phyloP scores from a whole-genome alignment of 2,113 vertebrate species.

The Myrmecophaga tridactyla region DNA sequence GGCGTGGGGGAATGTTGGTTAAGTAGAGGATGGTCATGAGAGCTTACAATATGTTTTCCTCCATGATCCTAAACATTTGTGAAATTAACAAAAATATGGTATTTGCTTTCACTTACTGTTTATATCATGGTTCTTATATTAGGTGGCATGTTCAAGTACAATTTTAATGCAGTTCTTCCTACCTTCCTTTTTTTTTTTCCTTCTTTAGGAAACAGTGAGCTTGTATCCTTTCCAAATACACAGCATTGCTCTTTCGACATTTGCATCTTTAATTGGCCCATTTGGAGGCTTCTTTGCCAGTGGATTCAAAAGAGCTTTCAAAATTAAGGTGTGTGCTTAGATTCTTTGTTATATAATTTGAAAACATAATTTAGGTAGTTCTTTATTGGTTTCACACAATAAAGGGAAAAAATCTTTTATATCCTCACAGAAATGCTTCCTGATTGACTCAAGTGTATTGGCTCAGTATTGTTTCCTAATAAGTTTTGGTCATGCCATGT shows the following conservation, averaged over 20 bases:
- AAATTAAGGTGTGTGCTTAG: conserved; percentile 92
- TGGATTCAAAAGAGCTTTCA: conserved; percentile 98
- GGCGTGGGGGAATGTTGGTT: neutral
- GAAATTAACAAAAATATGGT: neutral
- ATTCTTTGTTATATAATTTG: neutral
- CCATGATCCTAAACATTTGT: neutral
- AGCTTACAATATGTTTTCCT: neutral
- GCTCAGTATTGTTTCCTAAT: neutral
- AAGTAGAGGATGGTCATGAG: neutral
- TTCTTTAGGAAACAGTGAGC: conserved; percentile 89
- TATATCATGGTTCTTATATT: neutral
- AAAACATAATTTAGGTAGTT: neutral
- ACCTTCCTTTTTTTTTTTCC: neutral
- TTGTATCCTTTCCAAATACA: conserved; percentile 98
- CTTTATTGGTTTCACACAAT: neutral
- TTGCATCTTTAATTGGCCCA: conserved; percentile 95
- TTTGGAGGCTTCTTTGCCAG: conserved; percentile 99
- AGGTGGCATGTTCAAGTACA: neutral
- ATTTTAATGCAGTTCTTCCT: neutral
- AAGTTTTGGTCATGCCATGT: neutral
- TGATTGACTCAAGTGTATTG: neutral
- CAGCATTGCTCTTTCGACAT: conserved; percentile 94
- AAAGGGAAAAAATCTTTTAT: neutral
- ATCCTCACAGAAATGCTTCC: neutral
- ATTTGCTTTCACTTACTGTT: neutral